Base-by-base conservation (phyloP, 2,797 vertebrate species). In the Diceros bicornis region DNA sequence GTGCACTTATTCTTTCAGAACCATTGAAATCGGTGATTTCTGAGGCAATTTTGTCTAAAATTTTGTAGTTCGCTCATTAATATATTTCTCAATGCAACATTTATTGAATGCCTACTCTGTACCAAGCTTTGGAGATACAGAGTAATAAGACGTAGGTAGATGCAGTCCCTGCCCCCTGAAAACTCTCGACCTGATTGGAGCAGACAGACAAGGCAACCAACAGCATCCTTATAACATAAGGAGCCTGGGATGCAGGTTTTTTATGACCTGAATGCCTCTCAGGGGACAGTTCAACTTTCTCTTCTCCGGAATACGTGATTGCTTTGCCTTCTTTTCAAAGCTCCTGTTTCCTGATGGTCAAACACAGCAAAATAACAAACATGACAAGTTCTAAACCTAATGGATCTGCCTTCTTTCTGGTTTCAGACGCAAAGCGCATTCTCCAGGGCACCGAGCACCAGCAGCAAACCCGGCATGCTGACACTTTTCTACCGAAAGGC, bases 401-500 rank as follows among this genome's bases (percentile, higher is more conserved):
- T 7, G 11, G 4, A 6, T 34, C 86, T 81, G 96, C 89, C 75
- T 97, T 85, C 78, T 78, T 88, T 84, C 91, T 18, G 2, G 77
- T 94, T 93, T 95, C 57, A 37, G 75, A 94, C 44, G 41, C 97
- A 78, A 92, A 94, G 47, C 34, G 2, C 14, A 0, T 88, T 44
- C 84, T 92, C 47, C 21, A 8, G 0, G 2, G 29, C 9, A 52
- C 89, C 64, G 41, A 71, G 32, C 9, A 7, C 32, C 29, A 25
- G 4, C 3, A 37, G 50, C 66, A 66, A 69, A 62, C 21, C 66
- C 83, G 66, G 71, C 75, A 20, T 62, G 61, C 66, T 55, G 83
- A 97, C 86, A 37, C 52, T 78, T 27, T 66, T 78, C 82, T 72
- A 41, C 84, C 55, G 10, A 93, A 90, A 94, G 79, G 37, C 89